A percentile compares a stretch with the other conserved stretches of the same genome.
Evolutionary conservation across 2,797 vertebrate genomes (phyloP).

Genomic region (Labroides dimidiatus): DNA sequence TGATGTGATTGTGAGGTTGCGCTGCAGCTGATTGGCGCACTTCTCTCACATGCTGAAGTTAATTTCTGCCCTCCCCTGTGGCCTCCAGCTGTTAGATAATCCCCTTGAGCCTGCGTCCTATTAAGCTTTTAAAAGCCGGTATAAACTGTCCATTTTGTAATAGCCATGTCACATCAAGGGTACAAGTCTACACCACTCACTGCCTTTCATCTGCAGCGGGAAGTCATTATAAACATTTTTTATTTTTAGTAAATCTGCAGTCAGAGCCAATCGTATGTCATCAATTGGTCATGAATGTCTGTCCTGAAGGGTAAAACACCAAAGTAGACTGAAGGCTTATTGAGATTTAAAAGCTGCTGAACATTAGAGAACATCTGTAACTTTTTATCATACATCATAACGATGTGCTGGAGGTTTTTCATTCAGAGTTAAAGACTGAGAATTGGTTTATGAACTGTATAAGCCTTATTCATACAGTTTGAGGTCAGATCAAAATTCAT

Average conservation of each 20-base stretch:
- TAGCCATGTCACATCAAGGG: conserved; percentile 78
- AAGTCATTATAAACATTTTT: conserved; percentile 9
- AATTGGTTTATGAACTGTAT: too few species aligned
- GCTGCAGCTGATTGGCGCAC: conserved; percentile 42
- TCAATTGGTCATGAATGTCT: conserved; percentile 3
- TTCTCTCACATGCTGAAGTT: conserved; percentile 69
- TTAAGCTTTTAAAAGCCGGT: conserved; percentile 85
- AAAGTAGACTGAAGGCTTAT: conserved; percentile 1
- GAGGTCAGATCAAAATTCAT: too few species aligned
- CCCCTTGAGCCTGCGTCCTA: conserved; percentile 73
- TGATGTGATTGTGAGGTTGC: conserved; percentile 39
- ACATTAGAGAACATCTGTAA: background rate
- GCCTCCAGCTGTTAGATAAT: conserved; percentile 81
- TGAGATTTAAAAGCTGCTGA: conserved; percentile 2
- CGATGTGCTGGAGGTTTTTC: too few species aligned
- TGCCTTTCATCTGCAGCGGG: conserved; percentile 51
- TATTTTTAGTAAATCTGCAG: conserved; percentile 16
- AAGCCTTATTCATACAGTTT: too few species aligned
- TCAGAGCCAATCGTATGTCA: conserved; percentile 33
- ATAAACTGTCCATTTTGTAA: conserved; percentile 86
- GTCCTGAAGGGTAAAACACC: background rate
- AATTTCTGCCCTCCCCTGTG: conserved; percentile 66
- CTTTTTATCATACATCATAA: background rate
- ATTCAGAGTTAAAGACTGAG: too few species aligned
- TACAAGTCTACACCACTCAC: conserved; percentile 62